Evolutionary conservation across 37 sponge, comb jelly and placozoan species (phyloP).

Genomic region (Beroe ovata): DNA sequence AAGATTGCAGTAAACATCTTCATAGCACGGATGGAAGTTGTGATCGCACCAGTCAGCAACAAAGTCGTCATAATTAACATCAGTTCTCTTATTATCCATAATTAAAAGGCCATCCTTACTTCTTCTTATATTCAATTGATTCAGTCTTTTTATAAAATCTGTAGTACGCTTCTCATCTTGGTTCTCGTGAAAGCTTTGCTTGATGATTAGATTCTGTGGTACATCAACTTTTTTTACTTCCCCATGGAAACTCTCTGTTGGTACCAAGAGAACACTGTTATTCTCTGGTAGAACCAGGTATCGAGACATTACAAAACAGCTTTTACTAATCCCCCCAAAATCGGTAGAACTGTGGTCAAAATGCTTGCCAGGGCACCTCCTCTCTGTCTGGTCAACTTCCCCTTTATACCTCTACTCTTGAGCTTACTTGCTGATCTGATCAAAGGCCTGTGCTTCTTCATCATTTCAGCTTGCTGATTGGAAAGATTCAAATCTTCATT

Average conservation of each 20-base stretch:
- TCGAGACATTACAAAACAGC: constrained; percentile 12
- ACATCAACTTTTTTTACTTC: neutral
- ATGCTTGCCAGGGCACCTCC: constrained; percentile 1
- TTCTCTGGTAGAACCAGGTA: neutral
- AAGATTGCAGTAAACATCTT: neutral
- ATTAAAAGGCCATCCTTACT: neutral
- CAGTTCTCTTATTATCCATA: neutral
- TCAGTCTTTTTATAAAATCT: neutral
- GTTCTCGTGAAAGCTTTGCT: neutral
- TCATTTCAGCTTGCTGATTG: neutral
- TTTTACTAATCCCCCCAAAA: neutral
- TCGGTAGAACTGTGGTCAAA: constrained; percentile 10
- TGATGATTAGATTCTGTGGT: neutral
- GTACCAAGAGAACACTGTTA: neutral
- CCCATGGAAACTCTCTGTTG: neutral
- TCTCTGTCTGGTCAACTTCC: neutral
- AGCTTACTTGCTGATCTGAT: neutral
- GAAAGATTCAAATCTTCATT: neutral
- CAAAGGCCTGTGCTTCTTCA: constrained; percentile 3
- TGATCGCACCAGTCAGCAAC: neutral
- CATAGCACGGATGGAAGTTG: neutral
- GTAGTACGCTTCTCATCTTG: neutral
- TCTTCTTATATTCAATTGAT: neutral
- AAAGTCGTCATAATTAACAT: neutral
- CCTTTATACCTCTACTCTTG: neutral